Base-by-base conservation (phyloP, 2,113 vertebrate species). In the Mesitornis unicolor region DNA sequence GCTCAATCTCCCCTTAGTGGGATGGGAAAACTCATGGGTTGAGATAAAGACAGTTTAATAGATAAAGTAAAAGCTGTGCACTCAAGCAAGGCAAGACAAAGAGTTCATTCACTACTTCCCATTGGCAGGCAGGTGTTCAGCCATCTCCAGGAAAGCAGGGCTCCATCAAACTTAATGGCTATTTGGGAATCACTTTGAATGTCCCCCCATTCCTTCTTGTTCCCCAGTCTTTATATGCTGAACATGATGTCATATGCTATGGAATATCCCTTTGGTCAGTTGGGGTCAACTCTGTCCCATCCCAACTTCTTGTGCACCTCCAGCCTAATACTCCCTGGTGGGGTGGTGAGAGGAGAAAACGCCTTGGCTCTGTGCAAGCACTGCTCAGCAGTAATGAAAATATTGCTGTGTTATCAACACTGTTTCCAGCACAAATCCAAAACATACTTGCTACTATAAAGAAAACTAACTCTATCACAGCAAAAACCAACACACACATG, bases 81-180 rank as follows among this genome's bases (percentile, higher is more conserved):
- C 1, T 1, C 33, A 57, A 3, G 19, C 14, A 65, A 74, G 88
- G 3, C 5, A 69, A 70, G 71, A 8, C 5, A 28, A 70, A 8
- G 15, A 38, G 65, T 38, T 21, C 0, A 18, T 42, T 71, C 11
- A n/a, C 4, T 10, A 4, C 13, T 79, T 48, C 18, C 31, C 11
- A 35, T 14, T 3, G 20, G 13, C 48, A 10, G 33, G 25, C 22
- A 38, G 10, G 17, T 17, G 3, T 47, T 71, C 43, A 47, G 16
- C 7, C 9, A 48, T 6, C 8, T 35, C 22, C 9, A 51, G n/a
- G 38, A 47, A 50, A 71, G 3, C 54, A 48, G 21, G 13, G 25
- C 8, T 31, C 6, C 13, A 17, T 24, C 33, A 29, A 1, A 0
- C 1, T 0, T 24, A 48, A 18, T 0, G 2, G 40, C 16, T 35